phyloP scores from a whole-genome alignment of 2,797 vertebrate species.

The Pogonophryne albipinna region DNA sequence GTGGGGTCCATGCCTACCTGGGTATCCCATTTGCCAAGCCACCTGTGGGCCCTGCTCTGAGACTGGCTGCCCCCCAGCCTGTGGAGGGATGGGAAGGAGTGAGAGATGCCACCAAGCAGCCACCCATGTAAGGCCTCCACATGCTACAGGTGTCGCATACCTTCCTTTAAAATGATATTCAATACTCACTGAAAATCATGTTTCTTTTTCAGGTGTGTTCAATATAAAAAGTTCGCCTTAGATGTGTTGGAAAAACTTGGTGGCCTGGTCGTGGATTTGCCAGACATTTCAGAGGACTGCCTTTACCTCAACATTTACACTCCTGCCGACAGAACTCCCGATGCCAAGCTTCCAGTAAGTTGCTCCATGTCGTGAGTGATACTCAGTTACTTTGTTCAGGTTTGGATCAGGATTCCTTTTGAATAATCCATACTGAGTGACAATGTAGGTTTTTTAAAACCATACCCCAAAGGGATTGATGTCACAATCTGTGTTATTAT shows the following conservation, averaged over 20 bases:
- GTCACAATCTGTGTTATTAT: not conserved
- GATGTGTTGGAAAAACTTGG: accelerated
- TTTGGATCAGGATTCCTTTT: not conserved
- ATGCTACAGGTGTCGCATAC: not conserved
- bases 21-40: constrained; percentile 83
- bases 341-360: constrained; percentile 80
- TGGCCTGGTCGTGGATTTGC: accelerated
- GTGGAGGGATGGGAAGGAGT: constrained; percentile 76
- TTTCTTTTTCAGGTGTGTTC: constrained; percentile 75
- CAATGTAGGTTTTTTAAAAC: not conserved
- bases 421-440: not conserved
- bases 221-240: not conserved
- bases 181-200: not conserved
- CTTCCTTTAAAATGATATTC: accelerated
- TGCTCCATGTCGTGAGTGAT: not conserved
- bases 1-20: constrained; percentile 76
- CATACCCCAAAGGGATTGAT: not conserved
- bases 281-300: constrained; percentile 84
- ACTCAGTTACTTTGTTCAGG: not conserved
- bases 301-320: constrained; percentile 87
- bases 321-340: constrained; percentile 69
- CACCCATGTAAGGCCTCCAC: constrained; percentile 70
- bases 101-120: constrained; percentile 78
- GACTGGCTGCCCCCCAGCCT: constrained; percentile 78
- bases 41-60: constrained; percentile 78